These are phyloP conservation scores for Panagrolaimus sp. DNA, from an alignment of 1,140 invertebrate genomes.

Conservation along the genomic window DNA sequence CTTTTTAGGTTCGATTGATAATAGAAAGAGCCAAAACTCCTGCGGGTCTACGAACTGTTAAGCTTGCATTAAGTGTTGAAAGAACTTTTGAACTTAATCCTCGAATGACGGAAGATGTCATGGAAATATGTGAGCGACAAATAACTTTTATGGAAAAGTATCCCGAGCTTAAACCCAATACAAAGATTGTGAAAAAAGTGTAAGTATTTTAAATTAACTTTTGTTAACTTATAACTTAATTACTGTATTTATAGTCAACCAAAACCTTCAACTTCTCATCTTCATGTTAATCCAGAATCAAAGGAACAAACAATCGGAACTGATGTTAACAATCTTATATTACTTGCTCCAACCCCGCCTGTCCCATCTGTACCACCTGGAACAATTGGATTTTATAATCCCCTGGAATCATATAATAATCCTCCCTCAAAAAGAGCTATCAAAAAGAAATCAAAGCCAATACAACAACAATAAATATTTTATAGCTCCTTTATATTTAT, in stretches of 20 bases:
- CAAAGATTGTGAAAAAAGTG: not conserved
- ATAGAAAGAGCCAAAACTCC: not conserved
- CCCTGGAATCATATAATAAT: no score
- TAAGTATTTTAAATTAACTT: not conserved
- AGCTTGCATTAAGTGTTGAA: conserved; percentile 3
- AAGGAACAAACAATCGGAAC: not conserved
- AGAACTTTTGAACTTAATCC: conserved; percentile 2
- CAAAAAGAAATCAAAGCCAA: no score
- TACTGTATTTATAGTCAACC: not conserved
- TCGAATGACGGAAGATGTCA: not conserved
- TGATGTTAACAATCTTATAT: not conserved
- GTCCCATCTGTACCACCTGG: not conserved
- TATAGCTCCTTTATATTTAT: no score
- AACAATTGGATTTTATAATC: no score
- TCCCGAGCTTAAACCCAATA: no score
- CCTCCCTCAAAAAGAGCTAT: no score
- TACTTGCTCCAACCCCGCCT: not conserved
- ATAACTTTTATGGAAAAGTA: not conserved
- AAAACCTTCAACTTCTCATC: not conserved
- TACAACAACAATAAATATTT: no score
- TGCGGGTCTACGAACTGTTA: not conserved
- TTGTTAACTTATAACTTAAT: not conserved
- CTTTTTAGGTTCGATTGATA: not conserved
- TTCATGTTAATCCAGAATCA: not conserved
- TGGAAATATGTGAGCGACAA: not conserved